phyloP scores from a whole-genome alignment of 2,888 invertebrate species.

The Agelastica alni region DNA sequence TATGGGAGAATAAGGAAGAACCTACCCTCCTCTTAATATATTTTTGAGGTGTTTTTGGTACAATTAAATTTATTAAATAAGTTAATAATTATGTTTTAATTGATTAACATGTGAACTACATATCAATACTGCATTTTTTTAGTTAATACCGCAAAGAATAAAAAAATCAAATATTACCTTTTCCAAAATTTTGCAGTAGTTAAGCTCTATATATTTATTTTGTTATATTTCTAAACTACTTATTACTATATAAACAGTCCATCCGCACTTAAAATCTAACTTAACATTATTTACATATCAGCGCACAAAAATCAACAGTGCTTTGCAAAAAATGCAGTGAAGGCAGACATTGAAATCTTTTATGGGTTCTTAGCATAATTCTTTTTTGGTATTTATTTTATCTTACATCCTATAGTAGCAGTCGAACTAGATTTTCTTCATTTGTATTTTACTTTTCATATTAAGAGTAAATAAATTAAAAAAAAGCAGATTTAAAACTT shows the following conservation, averaged over 20 bases:
- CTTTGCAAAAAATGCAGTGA: constrained; percentile 54
- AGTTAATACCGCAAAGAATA: too few species aligned
- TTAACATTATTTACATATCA: constrained; percentile 37
- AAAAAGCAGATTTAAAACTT: too few species aligned
- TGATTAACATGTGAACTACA: too few species aligned
- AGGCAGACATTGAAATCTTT: constrained; percentile 51
- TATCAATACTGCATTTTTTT: too few species aligned
- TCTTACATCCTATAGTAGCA: constrained; percentile 10
- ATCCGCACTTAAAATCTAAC: constrained; percentile 35
- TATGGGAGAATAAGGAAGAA: too few species aligned
- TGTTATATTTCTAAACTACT: constrained; percentile 24
- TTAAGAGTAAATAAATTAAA: too few species aligned
- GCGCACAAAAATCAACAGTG: constrained; percentile 51
- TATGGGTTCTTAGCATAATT: constrained; percentile 4
- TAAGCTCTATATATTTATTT: constrained; percentile 32
- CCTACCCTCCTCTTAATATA: too few species aligned
- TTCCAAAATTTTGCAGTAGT: constrained; percentile 16
- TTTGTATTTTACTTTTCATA: too few species aligned
- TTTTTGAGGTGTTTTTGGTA: too few species aligned
- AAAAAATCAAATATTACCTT: neutral
- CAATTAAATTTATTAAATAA: too few species aligned
- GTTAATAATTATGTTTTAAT: too few species aligned
- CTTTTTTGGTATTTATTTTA: constrained; percentile 12
- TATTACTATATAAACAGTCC: constrained; percentile 30
- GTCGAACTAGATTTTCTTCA: constrained; percentile 11